These are phyloP conservation scores for Chaenocephalus aceratus DNA, from an alignment of 2,113 vertebrate genomes.

Conservation along the genomic window DNA sequence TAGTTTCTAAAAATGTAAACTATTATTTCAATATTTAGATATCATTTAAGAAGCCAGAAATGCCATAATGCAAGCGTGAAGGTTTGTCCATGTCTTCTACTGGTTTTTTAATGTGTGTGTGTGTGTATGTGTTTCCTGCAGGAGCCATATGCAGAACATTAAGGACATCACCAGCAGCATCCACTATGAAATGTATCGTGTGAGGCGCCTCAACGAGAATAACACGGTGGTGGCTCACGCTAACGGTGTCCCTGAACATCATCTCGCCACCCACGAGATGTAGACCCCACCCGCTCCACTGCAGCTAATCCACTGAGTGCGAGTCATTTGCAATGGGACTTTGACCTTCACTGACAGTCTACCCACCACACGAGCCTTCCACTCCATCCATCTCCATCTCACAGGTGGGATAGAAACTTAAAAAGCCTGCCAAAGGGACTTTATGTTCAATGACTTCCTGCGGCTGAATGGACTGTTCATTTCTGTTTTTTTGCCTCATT, in stretches of 20 bases:
- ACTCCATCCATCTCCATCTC: constrained; percentile 40
- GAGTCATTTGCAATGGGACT: constrained; percentile 44
- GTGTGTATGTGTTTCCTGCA: constrained; percentile 58
- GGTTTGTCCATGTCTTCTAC: not conserved
- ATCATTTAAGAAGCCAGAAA: not conserved
- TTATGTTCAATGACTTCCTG: constrained; percentile 32
- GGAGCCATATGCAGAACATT: constrained; percentile 99
- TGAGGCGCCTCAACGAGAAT: constrained; percentile 94
- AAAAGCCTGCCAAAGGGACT: constrained; percentile 52
- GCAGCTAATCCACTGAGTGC: not conserved
- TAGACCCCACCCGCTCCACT: constrained; percentile 73
- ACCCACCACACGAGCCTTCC: constrained; percentile 30
- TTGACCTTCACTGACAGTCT: constrained; percentile 38
- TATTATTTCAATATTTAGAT: no score
- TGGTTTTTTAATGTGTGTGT: not conserved
- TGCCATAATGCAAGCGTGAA: not conserved
- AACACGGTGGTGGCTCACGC: constrained; percentile 82
- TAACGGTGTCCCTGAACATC: constrained; percentile 89
- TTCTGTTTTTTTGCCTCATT: constrained; percentile 52
- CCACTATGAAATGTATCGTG: constrained; percentile 98
- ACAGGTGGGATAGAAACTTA: constrained; percentile 50
- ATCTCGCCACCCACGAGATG: constrained; percentile 90
- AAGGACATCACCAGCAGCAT: constrained; percentile 99
- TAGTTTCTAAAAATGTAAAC: no score
- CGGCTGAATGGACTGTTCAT: constrained; percentile 40